Evolutionary conservation across 2,888 invertebrate genomes (phyloP), one percentile per base, ranked within the genome.

Genomic region (Acleris holmiana): DNA sequence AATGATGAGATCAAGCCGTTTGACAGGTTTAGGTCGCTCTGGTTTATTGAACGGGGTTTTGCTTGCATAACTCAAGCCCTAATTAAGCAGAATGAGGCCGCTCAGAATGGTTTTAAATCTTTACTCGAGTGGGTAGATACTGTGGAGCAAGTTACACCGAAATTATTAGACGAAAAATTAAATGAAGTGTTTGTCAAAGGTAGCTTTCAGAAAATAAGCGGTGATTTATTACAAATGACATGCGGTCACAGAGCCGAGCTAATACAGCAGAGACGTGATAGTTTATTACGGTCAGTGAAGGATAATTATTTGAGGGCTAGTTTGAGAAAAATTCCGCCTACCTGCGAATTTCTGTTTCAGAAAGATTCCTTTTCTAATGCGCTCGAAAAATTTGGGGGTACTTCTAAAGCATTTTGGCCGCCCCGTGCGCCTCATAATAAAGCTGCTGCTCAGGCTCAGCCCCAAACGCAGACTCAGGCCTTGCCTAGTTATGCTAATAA

Each of bases 401-500:
- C 50, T 4, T 44, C 41, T 25, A 60, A 60, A 51, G 29, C 7
- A 2, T 51, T 60, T 6, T 60, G 60, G 51, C 46, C 51, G 50
- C 51, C 17, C 29, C 50, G 44, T n/a, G 46, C 50, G 60, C 25
- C 51, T 0, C 15, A 41, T n/a, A 44, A 13, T 21, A 51, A 51
- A 29, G 25, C 51, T 60, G 60, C 51, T 51, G 60, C 60, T 44
- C 51, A 51, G 51, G 54, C 54, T 17, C 18, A 57, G 47, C 56
- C 56, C n/a, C 46, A 57, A 17, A 15, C 13, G 49, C 58, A 41
- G 10, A 15, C 58, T 49, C 58, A 58, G 58, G 49, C 40, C 49
- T 15, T 59, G 23, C 58, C 54, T 50, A 61, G 67, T 57, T 55
- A 54, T 59, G 61, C 58, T 58, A 6, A 25, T 25, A 59, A 18